Base-by-base conservation (phyloP, 2,888 invertebrate species). In the Cephus spinipes region DNA sequence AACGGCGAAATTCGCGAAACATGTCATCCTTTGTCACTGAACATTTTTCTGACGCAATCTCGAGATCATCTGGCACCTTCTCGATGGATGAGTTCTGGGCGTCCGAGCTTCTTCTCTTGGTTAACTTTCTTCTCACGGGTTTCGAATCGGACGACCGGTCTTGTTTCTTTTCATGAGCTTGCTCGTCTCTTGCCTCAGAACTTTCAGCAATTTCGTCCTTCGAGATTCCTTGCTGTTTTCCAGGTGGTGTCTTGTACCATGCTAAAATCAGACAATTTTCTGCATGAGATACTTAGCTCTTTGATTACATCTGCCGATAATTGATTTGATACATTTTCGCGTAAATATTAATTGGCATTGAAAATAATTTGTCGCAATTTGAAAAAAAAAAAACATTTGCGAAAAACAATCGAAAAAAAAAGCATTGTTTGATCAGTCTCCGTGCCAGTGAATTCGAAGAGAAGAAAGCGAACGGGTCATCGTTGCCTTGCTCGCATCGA, bases 1-100 rank as follows among this genome's bases (percentile, higher is more conserved):
- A 91, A 69, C 94, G 92, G 77, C 95, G 93, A 91, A 98, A 98
- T 86, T 95, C 95, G 33, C 94, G 93, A 90, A 98, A 96, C 68
- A 94, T 93, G 88, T 96, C 93, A 90, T 97, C 97, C 80, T 94
- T 94, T 80, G 83, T 35, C 9, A 55, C 55, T 23, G 55, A 55
- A 23, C 9, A 23, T 55, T 23, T 23, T 55, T 55, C 55, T 23
- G 55, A 23, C 23, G 55, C 55, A 55, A 55, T 55, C 23, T 55
- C 23, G 2, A 55, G 55, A 55, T 55, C 9, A 55, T 55, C 23
- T 55, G 55, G 9, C 55, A 55, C 55, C 55, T 23, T 55, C 55
- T 55, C 23, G 9, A 55, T 9, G 9, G 55, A 55, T 23, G 55
- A 55, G 9, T 55, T 9, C 55, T 23, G 32, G 91, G 85, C 80